Evolutionary conservation across 2,113 vertebrate species (phyloP).

Genomic region (Sceloporus undulatus): DNA sequence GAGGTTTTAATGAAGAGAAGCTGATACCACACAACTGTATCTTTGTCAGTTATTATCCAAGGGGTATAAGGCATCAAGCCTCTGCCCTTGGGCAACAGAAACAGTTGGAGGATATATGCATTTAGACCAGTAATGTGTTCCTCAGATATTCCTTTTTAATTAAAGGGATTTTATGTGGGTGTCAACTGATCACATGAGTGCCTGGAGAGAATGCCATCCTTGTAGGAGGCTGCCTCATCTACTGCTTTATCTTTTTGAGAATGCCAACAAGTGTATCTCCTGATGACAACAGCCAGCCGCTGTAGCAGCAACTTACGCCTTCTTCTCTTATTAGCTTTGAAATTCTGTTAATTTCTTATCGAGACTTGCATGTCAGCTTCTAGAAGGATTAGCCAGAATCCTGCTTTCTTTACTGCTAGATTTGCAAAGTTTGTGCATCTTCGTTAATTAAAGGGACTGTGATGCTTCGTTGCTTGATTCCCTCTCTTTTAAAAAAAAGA

Average conservation of each 20-base stretch:
- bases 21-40: not conserved
- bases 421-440: not conserved
- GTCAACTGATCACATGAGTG: not conserved
- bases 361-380: conserved; percentile 22
- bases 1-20: not conserved
- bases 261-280: not conserved
- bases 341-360: conserved; percentile 38
- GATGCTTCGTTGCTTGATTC: not conserved
- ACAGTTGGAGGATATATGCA: too few species aligned
- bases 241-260: conserved; percentile 8
- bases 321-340: conserved; percentile 13
- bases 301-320: not conserved
- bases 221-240: not conserved
- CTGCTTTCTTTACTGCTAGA: conserved; percentile 33
- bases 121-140: not conserved
- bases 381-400: conserved; percentile 26
- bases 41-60: not conserved
- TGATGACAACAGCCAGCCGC: conserved; percentile 14
- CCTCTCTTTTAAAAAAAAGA: not conserved
- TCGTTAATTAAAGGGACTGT: conserved; percentile 31
- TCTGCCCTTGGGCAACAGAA: not conserved
- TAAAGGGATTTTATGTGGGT: conserved; percentile 15
- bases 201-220: not conserved
- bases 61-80: not conserved
- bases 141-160: conserved; percentile 1